Percentiles rank a stretch among this genome's conserved stretches.
Conservation (phyloP, 2,888 invertebrate species). For the Leptothorax acervorum region DNA sequence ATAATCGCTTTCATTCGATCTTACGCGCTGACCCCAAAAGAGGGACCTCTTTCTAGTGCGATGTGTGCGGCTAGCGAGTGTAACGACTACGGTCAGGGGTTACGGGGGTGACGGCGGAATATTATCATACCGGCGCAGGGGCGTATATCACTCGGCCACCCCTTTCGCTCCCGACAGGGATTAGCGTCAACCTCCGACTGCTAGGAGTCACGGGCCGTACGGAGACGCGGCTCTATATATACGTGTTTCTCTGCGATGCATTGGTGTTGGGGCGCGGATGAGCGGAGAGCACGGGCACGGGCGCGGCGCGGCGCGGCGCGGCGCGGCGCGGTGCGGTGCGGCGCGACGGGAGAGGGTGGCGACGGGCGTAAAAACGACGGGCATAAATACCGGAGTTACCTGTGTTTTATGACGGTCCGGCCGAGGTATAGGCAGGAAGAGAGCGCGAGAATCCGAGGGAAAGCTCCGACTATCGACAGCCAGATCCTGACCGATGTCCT, state of each 20-base stretch:
- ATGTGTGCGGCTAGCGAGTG: slow-evolving; percentile 50
- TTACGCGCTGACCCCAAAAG: slow-evolving; percentile 61
- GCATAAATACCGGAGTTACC: slow-evolving; percentile 85
- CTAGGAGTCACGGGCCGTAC: slow-evolving; percentile 75
- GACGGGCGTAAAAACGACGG: slow-evolving; percentile 80
- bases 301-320: slow-evolving; percentile 31
- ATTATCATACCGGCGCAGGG: slow-evolving; percentile 84
- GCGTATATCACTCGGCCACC: slow-evolving; percentile 82
- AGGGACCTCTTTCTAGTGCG: slow-evolving; percentile 41
- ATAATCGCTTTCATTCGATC: slow-evolving; percentile 55
- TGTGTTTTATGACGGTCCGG: slow-evolving; percentile 83
- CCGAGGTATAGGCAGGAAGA: slow-evolving; percentile 68
- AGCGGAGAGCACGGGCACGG: not conserved
- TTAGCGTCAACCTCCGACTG: slow-evolving; percentile 83
- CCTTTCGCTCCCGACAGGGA: slow-evolving; percentile 83
- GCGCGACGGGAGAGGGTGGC: slow-evolving; percentile 59
- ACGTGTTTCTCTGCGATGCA: slow-evolving; percentile 37
- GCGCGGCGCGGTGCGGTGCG: slow-evolving; percentile 25
- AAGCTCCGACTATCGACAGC: slow-evolving; percentile 81
- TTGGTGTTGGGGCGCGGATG: slow-evolving; percentile 35
- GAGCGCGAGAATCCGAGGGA: slow-evolving; percentile 77
- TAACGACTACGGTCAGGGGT: slow-evolving; percentile 61
- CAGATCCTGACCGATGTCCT: slow-evolving; percentile 84
- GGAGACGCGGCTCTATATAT: slow-evolving; percentile 70
- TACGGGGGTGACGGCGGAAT: slow-evolving; percentile 74